A percentile compares a stretch with the other conserved stretches of the same genome.
Conservation (phyloP, 2,797 vertebrate species). For the Nannoperca obscura region DNA sequence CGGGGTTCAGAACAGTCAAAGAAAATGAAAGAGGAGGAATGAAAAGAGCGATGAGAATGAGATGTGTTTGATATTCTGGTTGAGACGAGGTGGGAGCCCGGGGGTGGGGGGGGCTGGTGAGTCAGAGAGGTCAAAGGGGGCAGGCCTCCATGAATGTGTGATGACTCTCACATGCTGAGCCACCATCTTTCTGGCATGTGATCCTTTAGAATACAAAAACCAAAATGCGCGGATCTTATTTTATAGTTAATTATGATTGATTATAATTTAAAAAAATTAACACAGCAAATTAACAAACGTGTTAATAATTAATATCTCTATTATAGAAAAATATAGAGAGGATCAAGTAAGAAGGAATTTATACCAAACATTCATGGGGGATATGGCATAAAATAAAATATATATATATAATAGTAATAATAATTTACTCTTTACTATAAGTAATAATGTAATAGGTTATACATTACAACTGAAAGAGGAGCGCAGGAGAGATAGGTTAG, state of each 20-base stretch:
- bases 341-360: background rate
- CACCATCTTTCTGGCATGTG: slow-evolving; percentile 18
- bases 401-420: background rate
- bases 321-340: background rate
- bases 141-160: slow-evolving; percentile 23
- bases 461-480: background rate
- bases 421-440: too few relatives aligned
- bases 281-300: background rate
- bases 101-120: background rate
- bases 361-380: background rate
- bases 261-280: background rate
- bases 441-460: too few relatives aligned
- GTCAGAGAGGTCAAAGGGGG: slow-evolving; percentile 14
- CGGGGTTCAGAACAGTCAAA: slow-evolving; percentile 43
- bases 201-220: slow-evolving; percentile 2
- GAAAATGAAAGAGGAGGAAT: slow-evolving; percentile 37
- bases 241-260: background rate
- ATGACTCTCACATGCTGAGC: slow-evolving; percentile 41
- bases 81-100: background rate
- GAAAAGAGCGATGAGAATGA: slow-evolving; percentile 43
- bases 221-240: background rate
- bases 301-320: background rate
- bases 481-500: too few relatives aligned
- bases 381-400: background rate
- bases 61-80: slow-evolving; percentile 48